Evolutionary conservation across 2,888 invertebrate species (phyloP).

Genomic region (Diarsia dahlii): DNA sequence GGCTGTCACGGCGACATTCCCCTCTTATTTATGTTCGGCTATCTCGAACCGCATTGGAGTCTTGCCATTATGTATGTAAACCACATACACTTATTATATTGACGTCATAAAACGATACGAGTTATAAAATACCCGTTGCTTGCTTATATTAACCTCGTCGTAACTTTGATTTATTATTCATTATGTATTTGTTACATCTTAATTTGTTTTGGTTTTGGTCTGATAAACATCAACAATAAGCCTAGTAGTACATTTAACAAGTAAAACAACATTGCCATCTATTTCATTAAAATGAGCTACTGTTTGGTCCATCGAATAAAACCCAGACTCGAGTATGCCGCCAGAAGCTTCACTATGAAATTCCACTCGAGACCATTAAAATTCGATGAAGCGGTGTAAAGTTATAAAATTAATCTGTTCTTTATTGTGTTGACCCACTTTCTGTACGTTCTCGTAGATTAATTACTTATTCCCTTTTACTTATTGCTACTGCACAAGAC

Average conservation of each 20-base stretch:
- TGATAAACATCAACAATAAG: slow-evolving; percentile 41
- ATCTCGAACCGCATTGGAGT: slow-evolving; percentile 52
- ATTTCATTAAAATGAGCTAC: slow-evolving; percentile 22
- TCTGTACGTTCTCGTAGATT: slow-evolving; percentile 73
- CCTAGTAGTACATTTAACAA: slow-evolving; percentile 3
- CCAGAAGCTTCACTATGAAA: slow-evolving; percentile 55
- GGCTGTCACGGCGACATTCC: slow-evolving; percentile 56
- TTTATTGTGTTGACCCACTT: slow-evolving; percentile 80
- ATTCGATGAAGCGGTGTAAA: slow-evolving; percentile 65
- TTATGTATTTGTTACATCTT: slow-evolving; percentile 38
- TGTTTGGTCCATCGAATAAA: slow-evolving; percentile 30
- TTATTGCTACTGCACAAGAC: slow-evolving; percentile 75
- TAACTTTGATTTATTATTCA: slow-evolving; percentile 53
- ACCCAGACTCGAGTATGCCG: slow-evolving; percentile 33
- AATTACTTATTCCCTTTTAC: slow-evolving; percentile 80
- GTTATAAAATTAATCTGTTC: slow-evolving; percentile 74
- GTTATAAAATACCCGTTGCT: slow-evolving; percentile 58
- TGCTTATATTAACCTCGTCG: slow-evolving; percentile 48
- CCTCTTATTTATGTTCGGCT: slow-evolving; percentile 48
- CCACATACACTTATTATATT: slow-evolving; percentile 53
- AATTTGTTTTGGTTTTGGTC: slow-evolving; percentile 43
- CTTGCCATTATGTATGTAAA: slow-evolving; percentile 54
- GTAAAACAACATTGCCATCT: slow-evolving; percentile 19
- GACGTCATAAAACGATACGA: slow-evolving; percentile 55
- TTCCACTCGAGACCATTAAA: slow-evolving; percentile 66